These are phyloP conservation scores for Alosa alosa DNA, from an alignment of 2,113 vertebrate genomes.

Conservation along the genomic window DNA sequence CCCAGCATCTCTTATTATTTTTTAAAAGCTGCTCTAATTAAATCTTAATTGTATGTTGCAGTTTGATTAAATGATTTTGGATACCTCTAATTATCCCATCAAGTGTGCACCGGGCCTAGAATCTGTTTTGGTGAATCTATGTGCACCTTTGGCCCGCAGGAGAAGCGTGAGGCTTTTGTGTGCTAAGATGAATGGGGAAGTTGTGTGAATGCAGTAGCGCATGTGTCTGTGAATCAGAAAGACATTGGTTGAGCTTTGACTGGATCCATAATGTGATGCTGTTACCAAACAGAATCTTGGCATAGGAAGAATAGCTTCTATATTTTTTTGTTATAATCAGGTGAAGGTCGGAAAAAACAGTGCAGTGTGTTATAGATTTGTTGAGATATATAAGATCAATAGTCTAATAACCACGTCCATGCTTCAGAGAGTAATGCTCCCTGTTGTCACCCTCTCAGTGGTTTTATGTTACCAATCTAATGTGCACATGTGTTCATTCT, in stretches of 20 bases:
- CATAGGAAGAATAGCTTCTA: background rate
- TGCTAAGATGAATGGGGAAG: background rate
- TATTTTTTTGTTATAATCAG: too few relatives aligned
- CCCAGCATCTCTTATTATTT: conserved; percentile 20
- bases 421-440: background rate
- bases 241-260: background rate
- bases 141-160: background rate
- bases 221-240: background rate
- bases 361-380: background rate
- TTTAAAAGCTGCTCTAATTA: conserved; percentile 42
- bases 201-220: background rate
- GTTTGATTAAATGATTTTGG: conserved; percentile 46
- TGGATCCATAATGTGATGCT: background rate
- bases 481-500: background rate
- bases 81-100: conserved; percentile 47
- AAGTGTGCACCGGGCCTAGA: conserved; percentile 20
- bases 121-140: background rate
- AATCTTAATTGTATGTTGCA: conserved; percentile 51
- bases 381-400: background rate
- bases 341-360: too few relatives aligned
- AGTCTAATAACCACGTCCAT: background rate
- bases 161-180: background rate
- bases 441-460: background rate
- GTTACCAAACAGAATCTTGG: background rate
- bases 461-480: background rate